Evolutionary conservation across 2,797 vertebrate genomes (phyloP).

Genomic region (Todus mexicanus): DNA sequence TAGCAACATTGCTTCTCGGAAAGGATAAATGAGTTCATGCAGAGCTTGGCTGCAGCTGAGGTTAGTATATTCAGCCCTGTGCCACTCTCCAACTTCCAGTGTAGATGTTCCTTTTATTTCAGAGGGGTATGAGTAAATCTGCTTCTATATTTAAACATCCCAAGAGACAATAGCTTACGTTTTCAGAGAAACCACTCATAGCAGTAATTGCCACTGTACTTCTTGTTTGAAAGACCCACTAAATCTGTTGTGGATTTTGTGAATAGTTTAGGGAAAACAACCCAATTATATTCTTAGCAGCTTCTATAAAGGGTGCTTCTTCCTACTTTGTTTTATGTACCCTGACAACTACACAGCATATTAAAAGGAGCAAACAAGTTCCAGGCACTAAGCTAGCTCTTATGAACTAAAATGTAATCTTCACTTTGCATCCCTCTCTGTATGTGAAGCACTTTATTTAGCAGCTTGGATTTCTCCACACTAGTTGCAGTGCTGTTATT

Average conservation of each 20-base stretch:
- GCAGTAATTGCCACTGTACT: conserved; percentile 34
- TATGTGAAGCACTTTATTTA: background rate
- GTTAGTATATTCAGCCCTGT: background rate
- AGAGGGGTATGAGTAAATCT: background rate
- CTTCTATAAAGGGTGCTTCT: background rate
- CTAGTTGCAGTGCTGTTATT: background rate
- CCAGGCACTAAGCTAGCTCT: background rate
- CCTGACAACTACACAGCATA: background rate
- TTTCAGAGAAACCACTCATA: conserved; percentile 21
- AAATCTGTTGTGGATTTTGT: conserved; percentile 42
- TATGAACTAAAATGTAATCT: background rate
- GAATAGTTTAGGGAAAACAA: conserved; percentile 26
- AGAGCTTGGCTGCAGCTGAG: background rate
- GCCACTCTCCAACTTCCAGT: background rate
- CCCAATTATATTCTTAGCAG: conserved; percentile 31
- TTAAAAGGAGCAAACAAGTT: background rate
- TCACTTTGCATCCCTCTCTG: background rate
- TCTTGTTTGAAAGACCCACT: conserved; percentile 19
- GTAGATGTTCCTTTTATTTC: conserved; percentile 13
- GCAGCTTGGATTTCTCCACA: background rate
- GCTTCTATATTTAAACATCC: conserved; percentile 20
- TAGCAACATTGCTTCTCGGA: background rate
- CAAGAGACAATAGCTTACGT: background rate
- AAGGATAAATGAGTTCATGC: background rate
- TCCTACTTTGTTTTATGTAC: background rate